A percentile compares a stretch with the other conserved stretches of the same genome.
phyloP scores from a whole-genome alignment of 2,888 invertebrate species.

The Drepana falcataria region DNA sequence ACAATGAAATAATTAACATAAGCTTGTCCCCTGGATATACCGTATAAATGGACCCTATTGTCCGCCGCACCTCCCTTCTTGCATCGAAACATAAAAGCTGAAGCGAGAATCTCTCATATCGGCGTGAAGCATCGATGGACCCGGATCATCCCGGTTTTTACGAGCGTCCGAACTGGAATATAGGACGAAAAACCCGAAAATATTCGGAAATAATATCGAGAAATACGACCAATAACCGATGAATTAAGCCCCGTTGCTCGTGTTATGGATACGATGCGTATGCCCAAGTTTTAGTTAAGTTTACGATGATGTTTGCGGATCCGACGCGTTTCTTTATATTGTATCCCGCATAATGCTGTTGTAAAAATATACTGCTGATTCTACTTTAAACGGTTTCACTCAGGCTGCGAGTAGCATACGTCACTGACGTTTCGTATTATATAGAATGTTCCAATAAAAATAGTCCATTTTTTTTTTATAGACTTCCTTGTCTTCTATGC shows the following conservation, averaged over 20 bases:
- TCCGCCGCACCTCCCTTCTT: conserved; percentile 15
- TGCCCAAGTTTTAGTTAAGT: conserved; percentile 5
- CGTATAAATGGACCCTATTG: too few relatives aligned
- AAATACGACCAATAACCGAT: conserved; percentile 62
- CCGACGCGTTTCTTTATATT: not conserved
- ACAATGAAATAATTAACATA: too few relatives aligned
- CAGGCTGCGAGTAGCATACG: not conserved
- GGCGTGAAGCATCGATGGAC: conserved; percentile 56
- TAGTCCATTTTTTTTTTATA: too few relatives aligned
- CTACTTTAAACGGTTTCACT: not conserved
- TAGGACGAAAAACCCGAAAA: conserved; percentile 55
- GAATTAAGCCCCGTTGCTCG: conserved; percentile 45
- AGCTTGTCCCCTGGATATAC: too few relatives aligned
- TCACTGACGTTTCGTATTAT: not conserved
- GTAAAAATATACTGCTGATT: not conserved
- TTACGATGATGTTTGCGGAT: conserved; percentile 4
- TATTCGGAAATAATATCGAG: conserved; percentile 58
- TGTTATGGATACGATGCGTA: conserved; percentile 9
- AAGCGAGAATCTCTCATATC: conserved; percentile 63
- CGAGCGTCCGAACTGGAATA: conserved; percentile 49
- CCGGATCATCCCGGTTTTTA: conserved; percentile 67
- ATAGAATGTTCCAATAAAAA: not conserved
- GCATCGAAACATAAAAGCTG: conserved; percentile 23
- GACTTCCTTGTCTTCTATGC: too few relatives aligned
- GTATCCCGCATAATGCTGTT: not conserved